phyloP scores from a whole-genome alignment of 2,888 invertebrate genomes.

The Drosophila eohydei region DNA sequence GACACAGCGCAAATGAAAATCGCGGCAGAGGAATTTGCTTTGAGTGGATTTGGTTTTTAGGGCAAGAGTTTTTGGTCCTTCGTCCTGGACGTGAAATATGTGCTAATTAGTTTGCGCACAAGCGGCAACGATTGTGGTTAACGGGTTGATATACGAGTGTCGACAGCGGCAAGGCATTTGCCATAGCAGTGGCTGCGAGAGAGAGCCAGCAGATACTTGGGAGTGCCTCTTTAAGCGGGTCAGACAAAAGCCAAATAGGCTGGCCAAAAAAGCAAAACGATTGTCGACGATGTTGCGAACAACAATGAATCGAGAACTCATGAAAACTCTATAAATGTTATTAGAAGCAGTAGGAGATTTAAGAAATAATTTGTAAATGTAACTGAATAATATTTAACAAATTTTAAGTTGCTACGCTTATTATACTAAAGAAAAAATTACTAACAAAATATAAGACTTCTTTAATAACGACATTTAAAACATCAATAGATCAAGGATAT shows the following conservation, averaged over 20 bases:
- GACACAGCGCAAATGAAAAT: conserved; percentile 50
- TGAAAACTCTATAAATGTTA: not conserved
- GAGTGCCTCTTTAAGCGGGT: not conserved
- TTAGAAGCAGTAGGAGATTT: not conserved
- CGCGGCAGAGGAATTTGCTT: conserved; percentile 63
- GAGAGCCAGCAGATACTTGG: too few species aligned
- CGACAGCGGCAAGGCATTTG: not conserved
- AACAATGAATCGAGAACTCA: not conserved
- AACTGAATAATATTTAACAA: not conserved
- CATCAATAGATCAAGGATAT: too few species aligned
- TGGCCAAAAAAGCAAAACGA: not conserved
- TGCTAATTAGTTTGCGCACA: conserved; percentile 74
- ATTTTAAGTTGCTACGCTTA: too few species aligned
- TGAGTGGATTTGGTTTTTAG: conserved; percentile 42
- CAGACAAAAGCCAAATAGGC: conserved; percentile 4
- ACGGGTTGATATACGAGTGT: conserved; percentile 41
- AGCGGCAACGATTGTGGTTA: conserved; percentile 53
- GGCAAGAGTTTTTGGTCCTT: conserved; percentile 24
- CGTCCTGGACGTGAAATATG: conserved; percentile 70
- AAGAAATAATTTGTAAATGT: not conserved
- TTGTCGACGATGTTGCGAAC: not conserved
- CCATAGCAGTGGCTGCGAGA: not conserved
- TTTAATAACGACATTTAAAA: too few species aligned
- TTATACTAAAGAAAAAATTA: not conserved
- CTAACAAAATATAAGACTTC: too few species aligned